Conservation (phyloP, 2,113 vertebrate genomes). For the Notechis scutatus region DNA sequence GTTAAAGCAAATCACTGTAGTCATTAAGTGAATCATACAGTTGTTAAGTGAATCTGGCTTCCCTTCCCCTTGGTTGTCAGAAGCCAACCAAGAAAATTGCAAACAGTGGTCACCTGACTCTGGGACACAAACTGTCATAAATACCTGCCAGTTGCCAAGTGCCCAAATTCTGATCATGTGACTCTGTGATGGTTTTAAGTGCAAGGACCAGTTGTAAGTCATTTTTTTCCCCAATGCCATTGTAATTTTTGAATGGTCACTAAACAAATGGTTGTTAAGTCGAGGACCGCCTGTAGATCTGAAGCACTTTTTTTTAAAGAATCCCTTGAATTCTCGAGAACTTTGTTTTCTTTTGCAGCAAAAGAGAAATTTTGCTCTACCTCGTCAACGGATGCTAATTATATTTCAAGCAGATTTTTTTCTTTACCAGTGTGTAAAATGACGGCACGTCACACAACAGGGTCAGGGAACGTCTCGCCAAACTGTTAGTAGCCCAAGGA, state of each 20-base stretch:
- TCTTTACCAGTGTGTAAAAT: background rate
- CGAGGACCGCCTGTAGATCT: background rate
- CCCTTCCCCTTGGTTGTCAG: background rate
- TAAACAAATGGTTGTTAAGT: background rate
- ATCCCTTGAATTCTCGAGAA: background rate
- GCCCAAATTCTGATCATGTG: background rate
- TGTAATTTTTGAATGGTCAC: background rate
- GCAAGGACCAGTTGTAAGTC: background rate
- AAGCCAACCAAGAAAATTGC: background rate
- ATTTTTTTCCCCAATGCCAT: background rate
- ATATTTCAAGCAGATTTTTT: background rate
- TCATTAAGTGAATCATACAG: background rate
- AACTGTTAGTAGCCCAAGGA: background rate
- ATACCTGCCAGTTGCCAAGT: background rate
- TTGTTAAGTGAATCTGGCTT: background rate
- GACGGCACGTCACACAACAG: background rate
- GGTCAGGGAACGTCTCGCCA: slow-evolving; percentile 3
- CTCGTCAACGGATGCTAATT: slow-evolving; percentile 1
- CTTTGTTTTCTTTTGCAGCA: slow-evolving; percentile 13
- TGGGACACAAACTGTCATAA: background rate
- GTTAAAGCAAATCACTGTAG: background rate
- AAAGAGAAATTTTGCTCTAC: background rate
- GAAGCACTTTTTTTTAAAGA: background rate
- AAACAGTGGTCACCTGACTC: background rate
- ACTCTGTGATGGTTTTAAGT: background rate